These are phyloP conservation scores for Epinotia demarniana DNA, from an alignment of 2,888 invertebrate species.

Conservation along the genomic window DNA sequence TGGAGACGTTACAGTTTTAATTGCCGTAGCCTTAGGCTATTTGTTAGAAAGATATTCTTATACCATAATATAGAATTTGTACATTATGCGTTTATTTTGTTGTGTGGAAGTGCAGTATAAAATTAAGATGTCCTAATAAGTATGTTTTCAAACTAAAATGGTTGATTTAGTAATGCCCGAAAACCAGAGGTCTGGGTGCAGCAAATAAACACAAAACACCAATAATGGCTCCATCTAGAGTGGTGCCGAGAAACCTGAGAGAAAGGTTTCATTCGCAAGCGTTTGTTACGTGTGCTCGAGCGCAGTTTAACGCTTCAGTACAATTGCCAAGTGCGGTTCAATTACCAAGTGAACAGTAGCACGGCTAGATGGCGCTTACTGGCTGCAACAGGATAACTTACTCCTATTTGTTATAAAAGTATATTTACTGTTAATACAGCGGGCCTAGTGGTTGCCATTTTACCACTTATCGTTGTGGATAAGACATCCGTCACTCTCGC, in stretches of 20 bases:
- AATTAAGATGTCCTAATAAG: no score
- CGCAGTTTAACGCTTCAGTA: slow-evolving; percentile 3
- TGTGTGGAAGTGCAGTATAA: no score
- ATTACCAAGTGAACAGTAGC: slow-evolving; percentile 5
- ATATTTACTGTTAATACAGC: background rate
- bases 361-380: slow-evolving; percentile 30
- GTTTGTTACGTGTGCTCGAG: background rate
- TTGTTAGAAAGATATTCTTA: background rate
- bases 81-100: background rate
- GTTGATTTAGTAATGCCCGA: no score
- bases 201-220: background rate
- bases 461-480: no score
- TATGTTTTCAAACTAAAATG: no score
- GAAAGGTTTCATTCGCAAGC: slow-evolving; percentile 17
- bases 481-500: no score
- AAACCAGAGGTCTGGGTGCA: no score
- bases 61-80: background rate
- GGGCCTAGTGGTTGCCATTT: no score
- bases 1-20: slow-evolving; percentile 18
- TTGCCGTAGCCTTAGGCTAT: background rate
- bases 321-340: background rate
- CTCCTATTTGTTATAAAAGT: background rate
- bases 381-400: background rate
- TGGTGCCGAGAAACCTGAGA: background rate
- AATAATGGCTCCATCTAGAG: slow-evolving; percentile 34